Base-by-base conservation (phyloP, 2,888 invertebrate genomes). In the Drosophila anceps region DNA sequence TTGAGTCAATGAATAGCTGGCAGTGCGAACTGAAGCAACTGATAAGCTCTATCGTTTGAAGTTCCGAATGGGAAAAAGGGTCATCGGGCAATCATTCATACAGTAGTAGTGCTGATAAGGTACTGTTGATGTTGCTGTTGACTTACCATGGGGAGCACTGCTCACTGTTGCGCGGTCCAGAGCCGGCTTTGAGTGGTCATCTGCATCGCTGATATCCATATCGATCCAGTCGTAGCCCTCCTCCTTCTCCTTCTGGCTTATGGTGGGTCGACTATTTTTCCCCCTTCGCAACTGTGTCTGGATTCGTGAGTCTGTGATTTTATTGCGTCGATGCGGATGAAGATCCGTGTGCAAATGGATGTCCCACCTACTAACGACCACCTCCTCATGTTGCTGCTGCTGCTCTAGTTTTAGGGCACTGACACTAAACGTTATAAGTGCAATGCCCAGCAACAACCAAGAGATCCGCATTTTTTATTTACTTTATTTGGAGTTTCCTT, bases 191-290 rank as follows among this genome's bases (percentile, higher is more conserved):
- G 66, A 48, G 29, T 62, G 59, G 18, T 79, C 82, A 33, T 39
- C 33, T n/a, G 64, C 39, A 15, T 71, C 82, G 39, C 71, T 84
- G n/a, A 58, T 68, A 50, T 80, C 82, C 39, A 60, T 72, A 70
- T 88, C 87, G 51, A 80, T 66, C 69, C 73, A 79, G 31, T 83
- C 82, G 57, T 88, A 83, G 27, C 85, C 84, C n/a, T 76, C 71
- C 20, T 80, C 65, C 9, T 54, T 61, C 58, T 75, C 69, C 18
- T 71, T 69, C 4, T 20, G 50, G 48, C 81, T 81, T 9, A 27
- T 31, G 10, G n/a, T 20, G 1, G 54, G 71, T 18, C 24, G 69
- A 41, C 57, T 60, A 24, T 59, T 65, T 41, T 70, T 84, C 53
- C 43, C 44, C 0, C 43, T 44, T 18, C 39, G 41, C 7, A 57